Evolutionary conservation across 1,140 invertebrate genomes (phyloP).

Genomic region (Portunus trituberculatus): DNA sequence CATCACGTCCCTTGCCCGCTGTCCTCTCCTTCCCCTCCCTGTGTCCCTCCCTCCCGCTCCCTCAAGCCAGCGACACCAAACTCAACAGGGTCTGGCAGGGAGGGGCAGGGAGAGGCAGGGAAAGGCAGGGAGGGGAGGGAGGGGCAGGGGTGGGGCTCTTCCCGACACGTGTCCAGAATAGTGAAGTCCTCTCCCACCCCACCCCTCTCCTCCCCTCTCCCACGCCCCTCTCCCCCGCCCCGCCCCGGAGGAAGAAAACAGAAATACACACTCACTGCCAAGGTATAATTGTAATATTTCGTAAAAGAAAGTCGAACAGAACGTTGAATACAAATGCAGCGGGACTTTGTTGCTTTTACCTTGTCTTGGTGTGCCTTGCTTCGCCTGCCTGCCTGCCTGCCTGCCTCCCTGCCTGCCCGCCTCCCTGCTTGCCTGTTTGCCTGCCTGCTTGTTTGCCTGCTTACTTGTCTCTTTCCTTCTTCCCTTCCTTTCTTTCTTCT

Average conservation of each 20-base stretch:
- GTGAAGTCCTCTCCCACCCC: background rate
- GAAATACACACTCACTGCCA: constrained; percentile 8
- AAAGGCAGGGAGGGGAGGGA: too few relatives aligned
- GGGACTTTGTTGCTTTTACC: background rate
- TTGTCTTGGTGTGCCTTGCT: too few relatives aligned
- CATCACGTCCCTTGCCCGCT: background rate
- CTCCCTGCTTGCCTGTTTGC: background rate
- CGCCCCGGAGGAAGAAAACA: background rate
- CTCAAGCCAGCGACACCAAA: background rate
- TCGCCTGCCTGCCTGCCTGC: background rate
- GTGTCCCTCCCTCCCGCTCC: background rate
- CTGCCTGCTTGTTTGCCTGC: background rate
- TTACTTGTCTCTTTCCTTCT: background rate
- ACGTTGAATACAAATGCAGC: background rate
- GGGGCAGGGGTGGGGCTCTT: background rate
- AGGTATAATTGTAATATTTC: constrained; percentile 24
- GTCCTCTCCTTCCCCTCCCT: background rate
- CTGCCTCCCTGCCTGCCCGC: background rate
- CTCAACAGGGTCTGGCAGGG: background rate
- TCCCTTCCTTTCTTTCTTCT: background rate
- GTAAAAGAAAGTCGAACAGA: background rate
- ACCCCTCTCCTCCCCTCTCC: too few relatives aligned
- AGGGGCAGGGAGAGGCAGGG: background rate
- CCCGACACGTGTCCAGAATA: background rate
- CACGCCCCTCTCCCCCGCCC: background rate